These are phyloP conservation scores for Morpho achilles DNA, from an alignment of 2,888 invertebrate species.

Conservation along the genomic window DNA sequence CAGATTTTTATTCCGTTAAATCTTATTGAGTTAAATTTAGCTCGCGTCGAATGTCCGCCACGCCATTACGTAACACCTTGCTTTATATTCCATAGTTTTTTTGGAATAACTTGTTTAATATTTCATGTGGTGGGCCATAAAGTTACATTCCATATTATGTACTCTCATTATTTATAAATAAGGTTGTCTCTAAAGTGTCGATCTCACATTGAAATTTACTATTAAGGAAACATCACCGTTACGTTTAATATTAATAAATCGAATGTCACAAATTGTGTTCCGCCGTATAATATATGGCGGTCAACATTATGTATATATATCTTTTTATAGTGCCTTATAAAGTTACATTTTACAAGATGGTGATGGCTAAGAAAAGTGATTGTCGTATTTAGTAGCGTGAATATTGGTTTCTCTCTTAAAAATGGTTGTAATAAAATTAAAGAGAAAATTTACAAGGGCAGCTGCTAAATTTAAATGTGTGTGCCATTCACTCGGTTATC, in stretches of 20 bases:
- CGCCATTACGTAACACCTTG: slow-evolving; percentile 1
- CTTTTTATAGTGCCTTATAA: slow-evolving; percentile 62
- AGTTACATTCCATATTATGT: slow-evolving; percentile 53
- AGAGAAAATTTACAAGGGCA: slow-evolving; percentile 41
- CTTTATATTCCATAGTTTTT: slow-evolving; percentile 10
- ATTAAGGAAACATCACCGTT: slow-evolving; percentile 69
- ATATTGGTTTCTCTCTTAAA: slow-evolving; percentile 35
- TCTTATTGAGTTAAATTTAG: slow-evolving; percentile 1
- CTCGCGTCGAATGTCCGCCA: slow-evolving; percentile 19
- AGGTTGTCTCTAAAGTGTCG: slow-evolving; percentile 73
- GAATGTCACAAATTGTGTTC: slow-evolving; percentile 60
- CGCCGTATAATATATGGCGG: slow-evolving; percentile 44
- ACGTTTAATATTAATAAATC: slow-evolving; percentile 46
- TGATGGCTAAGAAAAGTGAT: slow-evolving; percentile 52
- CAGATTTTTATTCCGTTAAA: slow-evolving; percentile 3
- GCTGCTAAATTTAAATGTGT: slow-evolving; percentile 62
- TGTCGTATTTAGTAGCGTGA: slow-evolving; percentile 41
- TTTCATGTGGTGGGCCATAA: slow-evolving; percentile 40
- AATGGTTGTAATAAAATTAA: slow-evolving; percentile 37
- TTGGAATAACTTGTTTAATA: slow-evolving; percentile 7
- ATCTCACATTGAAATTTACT: slow-evolving; percentile 78
- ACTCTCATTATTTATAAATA: slow-evolving; percentile 58
- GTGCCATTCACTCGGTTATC: slow-evolving; percentile 77
- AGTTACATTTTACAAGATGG: slow-evolving; percentile 52
- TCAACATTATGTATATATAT: slow-evolving; percentile 65